Base-by-base conservation (phyloP, 1,140 invertebrate species). In the Hydropsyche tenuis region DNA sequence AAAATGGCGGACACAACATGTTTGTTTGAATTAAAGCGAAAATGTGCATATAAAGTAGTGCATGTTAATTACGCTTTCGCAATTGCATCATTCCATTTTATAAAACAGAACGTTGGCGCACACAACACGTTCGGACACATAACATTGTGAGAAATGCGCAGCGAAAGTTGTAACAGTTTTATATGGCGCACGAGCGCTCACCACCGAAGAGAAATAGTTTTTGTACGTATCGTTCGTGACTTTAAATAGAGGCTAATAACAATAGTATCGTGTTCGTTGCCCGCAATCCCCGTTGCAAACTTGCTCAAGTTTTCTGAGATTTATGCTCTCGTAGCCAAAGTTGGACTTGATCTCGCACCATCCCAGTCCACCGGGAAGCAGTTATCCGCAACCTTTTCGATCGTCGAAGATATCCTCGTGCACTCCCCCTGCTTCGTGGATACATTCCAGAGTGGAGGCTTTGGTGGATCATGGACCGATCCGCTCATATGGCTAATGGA, bases 231-330 rank as follows among this genome's bases (percentile, higher is more conserved):
- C 30, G 30, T 37, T 37, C 30, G 30, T 37, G 16, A 68, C n/a
- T 25, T 68, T 25, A 68, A 68, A 73, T 68, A 69, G 48, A 70
- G 69, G 51, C 51, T 65, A 73, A 73, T 75, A 75, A 75, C 74
- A 75, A 75, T 73, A 68, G 64, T 68, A 48, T 62, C 74, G 43
- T 73, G 74, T 75, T 75, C 70, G 23, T 75, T 43, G 43, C 64
- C 65, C 64, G 66, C 64, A 69, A 73, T 73, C 65, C 63, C 69
- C 37, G 23, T 66, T 70, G 48, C 46, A 73, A 73, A 73, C 74
- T 76, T 73, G 75, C 69, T 70, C 69, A 51, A 65, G 66, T 65
- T 72, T 76, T 76, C 45, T 18, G 68, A 76, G 75, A 76, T 76
- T 76, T 76, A 76, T 76, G 68, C 48, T 73, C 53, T 62, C 23